phyloP scores from a whole-genome alignment of 2,113 vertebrate species.

The Corythaixoides concolor region DNA sequence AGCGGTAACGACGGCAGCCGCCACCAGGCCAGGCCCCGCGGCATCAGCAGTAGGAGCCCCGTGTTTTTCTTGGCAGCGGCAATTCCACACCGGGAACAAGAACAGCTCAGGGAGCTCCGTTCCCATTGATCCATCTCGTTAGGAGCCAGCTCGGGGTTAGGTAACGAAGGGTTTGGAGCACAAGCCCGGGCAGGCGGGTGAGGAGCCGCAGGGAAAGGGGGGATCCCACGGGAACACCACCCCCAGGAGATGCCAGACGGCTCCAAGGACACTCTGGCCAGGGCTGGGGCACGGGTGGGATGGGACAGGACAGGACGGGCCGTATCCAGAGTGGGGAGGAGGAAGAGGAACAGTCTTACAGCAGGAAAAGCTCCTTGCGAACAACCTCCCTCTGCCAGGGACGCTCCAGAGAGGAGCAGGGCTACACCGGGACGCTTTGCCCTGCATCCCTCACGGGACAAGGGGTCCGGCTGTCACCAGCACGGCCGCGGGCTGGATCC shows the following conservation, averaged over 20 bases:
- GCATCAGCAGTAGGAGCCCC: not conserved
- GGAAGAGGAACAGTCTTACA: not conserved
- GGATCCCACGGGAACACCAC: not conserved
- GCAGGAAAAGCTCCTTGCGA: not conserved
- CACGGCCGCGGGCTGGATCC: no score
- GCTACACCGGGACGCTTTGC: rapidly evolving
- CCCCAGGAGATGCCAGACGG: not conserved
- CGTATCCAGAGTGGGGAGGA: not conserved
- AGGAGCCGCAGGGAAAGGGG: not conserved
- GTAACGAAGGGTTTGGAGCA: not conserved
- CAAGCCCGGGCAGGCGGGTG: not conserved
- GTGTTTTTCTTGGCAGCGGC: not conserved
- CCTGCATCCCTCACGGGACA: rapidly evolving
- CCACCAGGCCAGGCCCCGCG: no score
- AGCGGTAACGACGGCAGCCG: no score
- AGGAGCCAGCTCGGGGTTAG: not conserved
- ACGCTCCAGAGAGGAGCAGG: no score
- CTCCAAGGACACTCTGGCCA: not conserved
- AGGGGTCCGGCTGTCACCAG: not conserved
- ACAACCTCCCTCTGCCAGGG: not conserved
- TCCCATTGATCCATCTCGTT: not conserved
- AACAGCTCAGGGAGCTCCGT: not conserved
- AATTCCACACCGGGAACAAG: not conserved
- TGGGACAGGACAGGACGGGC: rapidly evolving
- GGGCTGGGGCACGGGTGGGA: not conserved